Percentiles rank a stretch among this genome's conserved stretches.
Evolutionary conservation across 2,797 vertebrate genomes (phyloP).

Genomic region (Falco berigora): DNA sequence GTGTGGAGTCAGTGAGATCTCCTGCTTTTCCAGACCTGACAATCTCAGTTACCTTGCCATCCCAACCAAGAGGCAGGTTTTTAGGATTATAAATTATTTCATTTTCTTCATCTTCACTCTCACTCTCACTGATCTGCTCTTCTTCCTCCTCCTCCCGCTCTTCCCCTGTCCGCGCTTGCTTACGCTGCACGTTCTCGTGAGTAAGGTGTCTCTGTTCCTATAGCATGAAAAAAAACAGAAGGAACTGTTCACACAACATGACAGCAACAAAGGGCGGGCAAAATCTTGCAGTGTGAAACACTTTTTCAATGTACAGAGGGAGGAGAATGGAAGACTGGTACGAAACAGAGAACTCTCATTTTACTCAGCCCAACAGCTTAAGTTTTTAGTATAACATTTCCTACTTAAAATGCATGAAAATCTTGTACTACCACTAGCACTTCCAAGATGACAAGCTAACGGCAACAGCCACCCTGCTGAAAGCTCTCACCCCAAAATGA

Average conservation of each 20-base stretch:
- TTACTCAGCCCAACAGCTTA: neutral
- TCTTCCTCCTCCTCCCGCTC: constrained; percentile 97
- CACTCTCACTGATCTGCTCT: constrained; percentile 95
- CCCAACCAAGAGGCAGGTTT: constrained; percentile 96
- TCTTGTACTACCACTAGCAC: neutral
- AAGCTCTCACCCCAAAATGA: neutral
- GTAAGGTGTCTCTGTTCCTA: constrained; percentile 97
- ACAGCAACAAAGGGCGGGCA: neutral
- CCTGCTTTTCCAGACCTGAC: neutral
- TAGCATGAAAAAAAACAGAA: neutral
- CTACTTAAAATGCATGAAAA: neutral
- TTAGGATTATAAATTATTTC: constrained; percentile 99
- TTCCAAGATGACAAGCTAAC: neutral
- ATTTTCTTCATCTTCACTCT: constrained; percentile 97
- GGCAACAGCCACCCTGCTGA: neutral
- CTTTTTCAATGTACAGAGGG: neutral
- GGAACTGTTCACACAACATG: neutral
- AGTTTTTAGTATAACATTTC: neutral
- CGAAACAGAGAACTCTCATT: neutral
- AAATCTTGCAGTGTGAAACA: neutral
- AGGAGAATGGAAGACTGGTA: neutral
- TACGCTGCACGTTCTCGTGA: constrained; percentile 95
- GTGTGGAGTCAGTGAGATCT: fast-evolving
- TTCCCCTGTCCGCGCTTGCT: constrained; percentile 93
- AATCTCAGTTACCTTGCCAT: constrained; percentile 83